Evolutionary conservation across 2,113 vertebrate species (phyloP), one percentile per base, ranked within the genome.

Genomic region (Cyrtonyx montezumae): DNA sequence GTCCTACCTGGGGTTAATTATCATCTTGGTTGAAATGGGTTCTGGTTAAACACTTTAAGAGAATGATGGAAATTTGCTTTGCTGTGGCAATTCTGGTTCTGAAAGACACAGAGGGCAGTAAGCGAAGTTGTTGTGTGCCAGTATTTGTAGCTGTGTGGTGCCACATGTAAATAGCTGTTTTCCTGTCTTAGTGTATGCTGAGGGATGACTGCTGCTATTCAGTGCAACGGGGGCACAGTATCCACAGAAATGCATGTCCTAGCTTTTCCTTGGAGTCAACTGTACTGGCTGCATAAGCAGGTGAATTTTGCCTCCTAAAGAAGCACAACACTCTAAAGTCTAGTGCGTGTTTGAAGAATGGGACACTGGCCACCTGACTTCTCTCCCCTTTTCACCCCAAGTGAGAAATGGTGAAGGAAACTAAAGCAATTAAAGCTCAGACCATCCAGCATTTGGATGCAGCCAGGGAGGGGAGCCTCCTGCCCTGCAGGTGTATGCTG

Each of bases 291-390:
- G 42, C 8, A 0, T 40, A 2, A 69, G 43, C 8, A 42, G 43
- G 8, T 32, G 28, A 66, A 46, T 30, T 2, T 0, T 90, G 77
- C 68, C 55, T 71, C 83, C 13, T 26, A 37, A 37, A 37, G 37
- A 37, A 37, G 37, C 37, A 37, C 37, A 37, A 37, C 37, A 37
- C 37, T 37, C 37, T 37, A 37, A 37, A 0, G 1, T 37, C 42
- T 77, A 3, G 0, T 3, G 1, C 0, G 0, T 23, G 4, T 62
- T 55, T 62, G 28, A 75, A 81, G 74, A 34, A 10, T 4, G n/a
- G 23, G 49, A 12, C 36, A 36, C 4, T 91, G 68, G 22, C 23
- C 10, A 34, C 42, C 16, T 46, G 49, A 2, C 79, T 89, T 30
- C 22, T 83, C 40, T 3, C 20, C 3, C 5, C 22, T n/a, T 32